These are phyloP conservation scores for Menidia menidia DNA, from an alignment of 2,797 vertebrate genomes.

Conservation along the genomic window DNA sequence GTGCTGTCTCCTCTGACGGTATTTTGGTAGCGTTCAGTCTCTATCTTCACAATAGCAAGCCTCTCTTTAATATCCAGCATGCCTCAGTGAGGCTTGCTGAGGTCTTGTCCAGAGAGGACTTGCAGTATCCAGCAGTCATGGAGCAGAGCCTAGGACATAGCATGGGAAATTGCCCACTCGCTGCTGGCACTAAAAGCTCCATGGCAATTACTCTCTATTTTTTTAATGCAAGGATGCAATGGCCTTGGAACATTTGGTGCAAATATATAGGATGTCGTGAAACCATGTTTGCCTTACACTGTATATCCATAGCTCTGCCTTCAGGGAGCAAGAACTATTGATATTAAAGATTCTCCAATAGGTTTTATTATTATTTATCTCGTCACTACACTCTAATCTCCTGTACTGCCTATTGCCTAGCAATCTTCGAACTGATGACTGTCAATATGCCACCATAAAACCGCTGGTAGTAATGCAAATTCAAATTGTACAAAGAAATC, in stretches of 20 bases:
- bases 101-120: not conserved
- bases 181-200: conserved; percentile 53
- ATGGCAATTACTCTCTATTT: conserved; percentile 31
- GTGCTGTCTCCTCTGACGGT: conserved; percentile 86
- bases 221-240: conserved; percentile 38
- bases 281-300: conserved; percentile 77
- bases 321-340: conserved; percentile 50
- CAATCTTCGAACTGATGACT: conserved; percentile 4
- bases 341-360: conserved; percentile 61
- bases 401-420: conserved; percentile 62
- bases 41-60: not conserved
- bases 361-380: conserved; percentile 45
- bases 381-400: conserved; percentile 41
- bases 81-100: conserved; percentile 24
- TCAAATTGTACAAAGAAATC: conserved; percentile 10
- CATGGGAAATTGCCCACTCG: conserved; percentile 50
- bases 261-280: conserved; percentile 42
- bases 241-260: conserved; percentile 52
- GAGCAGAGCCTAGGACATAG: conserved; percentile 71
- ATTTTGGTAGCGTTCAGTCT: conserved; percentile 23
- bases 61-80: conserved; percentile 20
- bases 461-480: too few relatives aligned
- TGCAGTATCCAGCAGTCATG: conserved; percentile 33
- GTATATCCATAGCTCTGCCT: conserved; percentile 71
- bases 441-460: not conserved